Base-by-base conservation (phyloP, 2,888 invertebrate genomes). In the Ochropleura plecta region DNA sequence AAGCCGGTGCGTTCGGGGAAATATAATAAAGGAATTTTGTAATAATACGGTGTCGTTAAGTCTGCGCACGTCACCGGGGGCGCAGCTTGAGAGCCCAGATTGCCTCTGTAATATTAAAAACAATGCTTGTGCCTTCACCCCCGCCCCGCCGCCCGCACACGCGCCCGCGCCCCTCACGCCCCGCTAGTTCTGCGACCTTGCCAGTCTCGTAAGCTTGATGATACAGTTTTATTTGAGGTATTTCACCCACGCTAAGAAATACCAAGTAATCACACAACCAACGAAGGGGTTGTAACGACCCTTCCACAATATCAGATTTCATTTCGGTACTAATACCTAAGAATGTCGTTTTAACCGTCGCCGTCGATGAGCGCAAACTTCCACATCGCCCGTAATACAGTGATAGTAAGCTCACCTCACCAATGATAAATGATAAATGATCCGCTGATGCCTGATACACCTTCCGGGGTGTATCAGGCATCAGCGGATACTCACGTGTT, bases 81-180 rank as follows among this genome's bases (percentile, higher is more conserved):
- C 88, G 86, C 88, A 88, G 86, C 86, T 84, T 84, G 88, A 86
- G 82, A 80, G 80, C 70, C 75, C 88, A 87, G 86, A 87, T 89
- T 88, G 90, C 82, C 83, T 84, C 81, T 87, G 83, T 87, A 83
- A 88, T 89, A 90, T 91, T 90, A 89, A 88, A 91, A 90, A 89
- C 86, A 88, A 88, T 84, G 84, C 82, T 79, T 65, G 70, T 73
- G 55, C 79, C 71, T 18, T 12, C 73, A n/a, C 49, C 53, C 55
- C 46, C 62, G 40, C 20, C n/a, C 18, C 60, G 20, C n/a, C 40
- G 20, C 46, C 20, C 57, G 18, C 62, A 62, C 62, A n/a, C 42
- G 60, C 65, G 18, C 48, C 53, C 44, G 3, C 49, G 1, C 49
- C 30, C 14, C 70, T 10, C 49, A 0, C 48, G 10, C 6, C 51